Base-by-base conservation (phyloP, 2,888 invertebrate genomes). In the Ischnus inquisitorius region DNA sequence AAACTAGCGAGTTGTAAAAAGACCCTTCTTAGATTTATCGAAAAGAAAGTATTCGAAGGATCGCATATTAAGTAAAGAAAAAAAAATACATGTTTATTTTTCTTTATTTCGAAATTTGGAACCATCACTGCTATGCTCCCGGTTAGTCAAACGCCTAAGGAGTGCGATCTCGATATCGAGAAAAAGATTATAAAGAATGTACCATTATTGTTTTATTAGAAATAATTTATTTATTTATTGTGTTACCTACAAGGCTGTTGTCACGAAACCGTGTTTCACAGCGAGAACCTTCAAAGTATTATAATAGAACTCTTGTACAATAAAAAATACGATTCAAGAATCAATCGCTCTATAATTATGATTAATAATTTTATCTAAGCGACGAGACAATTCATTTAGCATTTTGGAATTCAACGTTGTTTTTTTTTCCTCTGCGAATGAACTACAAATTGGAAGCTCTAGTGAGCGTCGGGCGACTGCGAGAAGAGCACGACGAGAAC, bases 381-480 rank as follows among this genome's bases (percentile, higher is more conserved):
- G 69, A 39, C 48, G 19, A 14, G 69, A 39, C 48, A 34, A 64
- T 78, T 62, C 41, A 60, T 78, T 48, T 46, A 28, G 46, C 60
- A 22, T 68, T 6, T 46, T 60, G 34, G 34, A 78, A 14, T 34
- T 41, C 14, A 28, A 6, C 8, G 5, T 78, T 51, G 12, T 34
- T 34, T 2, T 34, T 34, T 34, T 3, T 34, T 34, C 19, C 54
- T 4, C 3, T 22, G 12, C 14, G 25, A 57, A n/a, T 22, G 28
- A n/a, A 46, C 41, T 51, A 46, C 34, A 64, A 28, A 25, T 28
- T 34, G 16, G 8, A 48, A 75, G 19, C 48, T 76, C 89, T 88
- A 93, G 79, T 91, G 93, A 19, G 89, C 92, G 43, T 93, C 93
- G 48, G 93, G 93, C 28, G 93, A 93, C 72, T 93, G 92, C 3